Conservation (phyloP, 2,888 invertebrate genomes). For the Cheilosia pagana region DNA sequence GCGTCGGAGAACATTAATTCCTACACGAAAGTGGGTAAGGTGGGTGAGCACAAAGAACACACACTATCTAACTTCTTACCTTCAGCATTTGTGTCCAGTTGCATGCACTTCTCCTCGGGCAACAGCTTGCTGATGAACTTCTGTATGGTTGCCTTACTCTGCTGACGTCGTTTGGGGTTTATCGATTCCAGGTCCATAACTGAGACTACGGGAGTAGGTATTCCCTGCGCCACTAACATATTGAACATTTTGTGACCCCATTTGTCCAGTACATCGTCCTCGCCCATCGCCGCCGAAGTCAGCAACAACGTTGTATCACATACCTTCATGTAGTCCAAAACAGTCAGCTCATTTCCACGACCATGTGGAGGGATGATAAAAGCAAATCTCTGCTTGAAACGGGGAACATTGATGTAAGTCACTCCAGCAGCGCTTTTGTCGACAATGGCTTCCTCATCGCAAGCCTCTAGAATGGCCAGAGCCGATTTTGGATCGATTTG, state of each 20-base stretch:
- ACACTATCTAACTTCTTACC: conserved; percentile 80
- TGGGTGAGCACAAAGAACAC: neutral
- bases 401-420: conserved; percentile 90
- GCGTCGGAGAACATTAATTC: conserved; percentile 88
- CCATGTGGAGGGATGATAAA: conserved; percentile 90
- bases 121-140: conserved; percentile 88
- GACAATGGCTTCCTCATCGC: conserved; percentile 89
- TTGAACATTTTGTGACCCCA: conserved; percentile 92
- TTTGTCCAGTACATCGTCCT: conserved; percentile 89
- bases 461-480: conserved; percentile 87
- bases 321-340: conserved; percentile 92
- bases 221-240: conserved; percentile 91
- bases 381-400: conserved; percentile 95
- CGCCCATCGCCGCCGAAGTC: conserved; percentile 87
- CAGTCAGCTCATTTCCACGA: conserved; percentile 85
- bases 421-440: conserved; percentile 87
- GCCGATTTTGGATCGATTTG: conserved; percentile 88
- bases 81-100: conserved; percentile 90
- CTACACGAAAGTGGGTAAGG: conserved; percentile 29
- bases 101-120: conserved; percentile 92
- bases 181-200: conserved; percentile 90
- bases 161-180: conserved; percentile 88
- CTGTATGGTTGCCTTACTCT: conserved; percentile 81
- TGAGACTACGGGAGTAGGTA: conserved; percentile 91
- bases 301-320: conserved; percentile 93